Percentiles rank a stretch among this genome's conserved stretches.
Conservation (phyloP, 1,140 invertebrate species). For the Calliphora vicina region DNA sequence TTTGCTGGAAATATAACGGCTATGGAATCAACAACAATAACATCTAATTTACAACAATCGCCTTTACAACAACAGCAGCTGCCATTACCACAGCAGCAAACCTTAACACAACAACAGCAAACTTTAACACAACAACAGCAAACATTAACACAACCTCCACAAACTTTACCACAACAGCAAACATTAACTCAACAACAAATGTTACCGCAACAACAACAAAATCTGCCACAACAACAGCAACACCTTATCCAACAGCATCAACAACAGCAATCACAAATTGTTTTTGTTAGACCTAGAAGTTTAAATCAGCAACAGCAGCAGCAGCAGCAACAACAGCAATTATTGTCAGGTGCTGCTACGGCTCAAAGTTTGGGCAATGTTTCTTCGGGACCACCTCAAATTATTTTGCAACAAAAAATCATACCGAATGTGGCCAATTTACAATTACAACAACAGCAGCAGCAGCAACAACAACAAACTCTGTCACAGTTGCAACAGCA, state of each 20-base stretch:
- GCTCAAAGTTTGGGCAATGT: not conserved
- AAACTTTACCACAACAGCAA: slow-evolving; percentile 46
- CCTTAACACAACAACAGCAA: slow-evolving; percentile 38
- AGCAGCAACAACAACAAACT: slow-evolving; percentile 37
- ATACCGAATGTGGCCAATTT: slow-evolving; percentile 39
- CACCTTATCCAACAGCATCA: not conserved
- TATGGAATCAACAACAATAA: slow-evolving; percentile 18
- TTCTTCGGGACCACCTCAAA: slow-evolving; percentile 17
- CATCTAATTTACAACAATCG: slow-evolving; percentile 38
- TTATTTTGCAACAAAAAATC: slow-evolving; percentile 43
- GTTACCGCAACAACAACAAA: slow-evolving; percentile 11
- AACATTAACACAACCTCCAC: slow-evolving; percentile 43
- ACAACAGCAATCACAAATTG: slow-evolving; percentile 47
- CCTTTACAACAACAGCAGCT: slow-evolving; percentile 35
- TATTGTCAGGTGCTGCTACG: not conserved
- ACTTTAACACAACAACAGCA: slow-evolving; percentile 41
- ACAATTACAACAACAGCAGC: slow-evolving; percentile 43
- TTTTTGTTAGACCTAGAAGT: slow-evolving; percentile 51
- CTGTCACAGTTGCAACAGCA: too few relatives aligned
- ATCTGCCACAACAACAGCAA: not conserved
- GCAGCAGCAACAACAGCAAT: slow-evolving; percentile 21
- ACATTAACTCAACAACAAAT: not conserved
- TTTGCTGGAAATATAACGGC: not conserved
- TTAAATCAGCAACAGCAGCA: slow-evolving; percentile 35
- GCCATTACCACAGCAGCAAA: slow-evolving; percentile 38